Percentiles rank a stretch among this genome's conserved stretches.
Evolutionary conservation across 1,140 invertebrate species (phyloP).

Genomic region (Cardiocondyla obscurior): DNA sequence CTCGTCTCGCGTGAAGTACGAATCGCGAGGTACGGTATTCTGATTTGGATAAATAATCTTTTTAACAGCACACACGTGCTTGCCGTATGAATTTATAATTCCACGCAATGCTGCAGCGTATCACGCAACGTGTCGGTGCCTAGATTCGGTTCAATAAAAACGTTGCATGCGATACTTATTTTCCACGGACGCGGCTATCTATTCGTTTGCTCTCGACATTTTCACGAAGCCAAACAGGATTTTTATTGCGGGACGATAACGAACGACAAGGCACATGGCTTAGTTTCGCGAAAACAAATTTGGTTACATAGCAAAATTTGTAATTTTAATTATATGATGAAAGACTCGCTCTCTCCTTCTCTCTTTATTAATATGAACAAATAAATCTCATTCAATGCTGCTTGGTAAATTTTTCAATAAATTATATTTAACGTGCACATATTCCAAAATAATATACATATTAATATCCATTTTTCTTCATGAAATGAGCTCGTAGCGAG

Average conservation of each 20-base stretch:
- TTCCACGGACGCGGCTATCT: background rate
- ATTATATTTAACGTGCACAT: too few species aligned
- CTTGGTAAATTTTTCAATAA: too few species aligned
- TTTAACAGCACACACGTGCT: constrained; percentile 70
- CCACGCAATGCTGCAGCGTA: constrained; percentile 57
- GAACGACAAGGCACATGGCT: background rate
- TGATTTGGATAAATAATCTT: constrained; percentile 74
- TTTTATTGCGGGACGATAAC: background rate
- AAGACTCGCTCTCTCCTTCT: background rate
- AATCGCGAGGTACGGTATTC: constrained; percentile 55
- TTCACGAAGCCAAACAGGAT: background rate
- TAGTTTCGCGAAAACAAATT: background rate
- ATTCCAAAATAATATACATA: too few species aligned
- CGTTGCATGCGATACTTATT: constrained; percentile 40
- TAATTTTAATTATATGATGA: background rate
- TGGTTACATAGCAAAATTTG: background rate
- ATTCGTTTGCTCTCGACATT: background rate
- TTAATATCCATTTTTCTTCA: too few species aligned
- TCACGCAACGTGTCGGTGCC: constrained; percentile 64
- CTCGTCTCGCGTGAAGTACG: constrained; percentile 36
- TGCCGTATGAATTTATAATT: constrained; percentile 74
- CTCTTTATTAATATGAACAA: background rate
- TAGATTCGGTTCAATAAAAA: constrained; percentile 68
- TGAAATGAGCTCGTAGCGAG: too few species aligned
- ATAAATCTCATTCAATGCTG: background rate